These are phyloP conservation scores for Lepidostoma basale DNA, from an alignment of 1,140 invertebrate species.

Conservation along the genomic window DNA sequence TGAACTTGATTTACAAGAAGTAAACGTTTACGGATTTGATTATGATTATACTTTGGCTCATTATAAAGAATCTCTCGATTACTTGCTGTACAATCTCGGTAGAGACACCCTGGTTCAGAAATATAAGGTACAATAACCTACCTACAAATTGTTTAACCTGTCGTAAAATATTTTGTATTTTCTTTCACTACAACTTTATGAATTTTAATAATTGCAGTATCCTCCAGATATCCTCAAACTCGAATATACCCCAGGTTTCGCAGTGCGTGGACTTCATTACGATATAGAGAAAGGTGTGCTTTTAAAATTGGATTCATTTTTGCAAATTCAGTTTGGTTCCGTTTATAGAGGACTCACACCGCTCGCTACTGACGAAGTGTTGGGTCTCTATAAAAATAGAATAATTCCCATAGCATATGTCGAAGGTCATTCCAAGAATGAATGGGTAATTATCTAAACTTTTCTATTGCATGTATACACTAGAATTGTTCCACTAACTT, in stretches of 20 bases:
- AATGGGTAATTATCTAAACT: slow-evolving; percentile 56
- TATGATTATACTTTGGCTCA: slow-evolving; percentile 98
- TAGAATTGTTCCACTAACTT: too few species aligned
- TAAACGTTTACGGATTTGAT: slow-evolving; percentile 97
- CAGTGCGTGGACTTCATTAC: slow-evolving; percentile 93
- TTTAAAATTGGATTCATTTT: slow-evolving; percentile 93
- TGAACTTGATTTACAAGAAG: slow-evolving; percentile 88
- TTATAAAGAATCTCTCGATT: slow-evolving; percentile 89
- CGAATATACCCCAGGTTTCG: slow-evolving; percentile 88
- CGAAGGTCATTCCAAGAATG: slow-evolving; percentile 67
- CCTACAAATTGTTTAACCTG: slow-evolving; percentile 37
- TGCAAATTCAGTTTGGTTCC: slow-evolving; percentile 94
- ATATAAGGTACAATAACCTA: slow-evolving; percentile 71
- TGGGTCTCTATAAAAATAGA: slow-evolving; percentile 84
- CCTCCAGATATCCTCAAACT: slow-evolving; percentile 82
- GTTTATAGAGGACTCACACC: slow-evolving; percentile 89
- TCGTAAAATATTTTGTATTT: not conserved
- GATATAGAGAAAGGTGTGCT: slow-evolving; percentile 95
- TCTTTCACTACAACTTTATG: not conserved
- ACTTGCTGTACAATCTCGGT: slow-evolving; percentile 91
- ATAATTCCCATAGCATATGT: slow-evolving; percentile 84
- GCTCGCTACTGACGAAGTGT: slow-evolving; percentile 84
- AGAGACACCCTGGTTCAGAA: slow-evolving; percentile 85
- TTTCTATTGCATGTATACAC: too few species aligned
- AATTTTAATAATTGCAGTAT: slow-evolving; percentile 70